A percentile compares a stretch with the other conserved stretches of the same genome.
phyloP scores from a whole-genome alignment of 2,888 invertebrate species.

The Hyposoter dolosus region DNA sequence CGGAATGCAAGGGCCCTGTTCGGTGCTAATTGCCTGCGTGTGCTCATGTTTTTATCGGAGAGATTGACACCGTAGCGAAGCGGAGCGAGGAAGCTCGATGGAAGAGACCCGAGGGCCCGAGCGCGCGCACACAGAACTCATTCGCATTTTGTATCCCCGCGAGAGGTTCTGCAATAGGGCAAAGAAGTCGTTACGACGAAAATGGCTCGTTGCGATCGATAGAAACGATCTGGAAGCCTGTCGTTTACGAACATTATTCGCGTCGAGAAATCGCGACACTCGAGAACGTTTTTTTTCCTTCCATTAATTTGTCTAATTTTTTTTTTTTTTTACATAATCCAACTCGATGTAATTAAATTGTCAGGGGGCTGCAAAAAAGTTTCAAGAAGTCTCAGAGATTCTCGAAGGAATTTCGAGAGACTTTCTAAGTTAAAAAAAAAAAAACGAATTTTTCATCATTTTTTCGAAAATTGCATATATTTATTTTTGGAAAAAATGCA shows the following conservation, averaged over 20 bases:
- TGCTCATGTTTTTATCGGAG: constrained; percentile 71
- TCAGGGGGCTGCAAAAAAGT: background rate
- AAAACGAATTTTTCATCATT: background rate
- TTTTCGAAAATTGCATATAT: background rate
- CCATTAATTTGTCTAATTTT: constrained; percentile 17
- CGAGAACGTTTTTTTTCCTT: constrained; percentile 55
- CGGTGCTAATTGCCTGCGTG: constrained; percentile 74
- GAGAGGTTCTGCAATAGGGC: constrained; percentile 1
- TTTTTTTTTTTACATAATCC: background rate
- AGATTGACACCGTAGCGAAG: constrained; percentile 58
- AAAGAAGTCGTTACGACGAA: constrained; percentile 58
- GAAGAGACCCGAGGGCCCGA: background rate
- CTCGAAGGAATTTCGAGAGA: background rate
- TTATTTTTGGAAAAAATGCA: background rate
- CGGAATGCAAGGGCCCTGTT: constrained; percentile 74
- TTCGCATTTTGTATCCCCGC: constrained; percentile 37
- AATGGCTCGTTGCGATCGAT: constrained; percentile 50
- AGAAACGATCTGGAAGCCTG: constrained; percentile 30
- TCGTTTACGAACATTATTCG: constrained; percentile 23
- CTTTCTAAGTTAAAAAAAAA: background rate
- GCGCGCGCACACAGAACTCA: constrained; percentile 16
- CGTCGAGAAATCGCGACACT: constrained; percentile 37
- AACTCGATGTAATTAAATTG: background rate
- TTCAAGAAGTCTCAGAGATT: background rate
- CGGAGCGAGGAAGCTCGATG: constrained; percentile 34